Evolutionary conservation across 2,113 vertebrate species (phyloP).

Genomic region (Ailurus styani): DNA sequence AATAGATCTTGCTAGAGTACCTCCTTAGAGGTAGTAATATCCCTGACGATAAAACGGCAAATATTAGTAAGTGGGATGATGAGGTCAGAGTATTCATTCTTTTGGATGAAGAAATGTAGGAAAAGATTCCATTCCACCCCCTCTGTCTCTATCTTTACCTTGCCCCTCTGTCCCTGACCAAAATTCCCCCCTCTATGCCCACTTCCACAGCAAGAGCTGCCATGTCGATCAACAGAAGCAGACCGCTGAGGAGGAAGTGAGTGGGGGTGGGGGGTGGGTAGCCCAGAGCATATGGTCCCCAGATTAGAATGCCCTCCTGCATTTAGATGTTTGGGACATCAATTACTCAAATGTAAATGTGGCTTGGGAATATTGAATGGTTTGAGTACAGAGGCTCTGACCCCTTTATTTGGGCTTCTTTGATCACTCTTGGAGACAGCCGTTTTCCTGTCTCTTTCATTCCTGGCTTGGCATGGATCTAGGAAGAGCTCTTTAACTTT

Average conservation of each 20-base stretch:
- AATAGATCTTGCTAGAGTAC: background rate
- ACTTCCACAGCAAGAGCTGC: background rate
- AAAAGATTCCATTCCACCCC: background rate
- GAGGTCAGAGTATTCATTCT: background rate
- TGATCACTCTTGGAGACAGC: background rate
- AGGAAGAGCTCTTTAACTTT: background rate
- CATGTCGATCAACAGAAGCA: background rate
- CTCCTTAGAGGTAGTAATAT: background rate
- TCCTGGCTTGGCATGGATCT: background rate
- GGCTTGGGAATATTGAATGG: background rate
- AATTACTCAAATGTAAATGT: background rate
- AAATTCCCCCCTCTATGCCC: background rate
- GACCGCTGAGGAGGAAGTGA: background rate
- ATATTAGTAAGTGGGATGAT: background rate
- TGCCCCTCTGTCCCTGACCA: background rate
- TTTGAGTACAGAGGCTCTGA: background rate
- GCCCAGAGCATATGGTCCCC: background rate
- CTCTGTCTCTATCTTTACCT: background rate
- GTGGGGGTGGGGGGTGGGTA: accelerated
- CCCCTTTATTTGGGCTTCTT: background rate
- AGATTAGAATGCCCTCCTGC: background rate
- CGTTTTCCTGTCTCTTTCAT: background rate
- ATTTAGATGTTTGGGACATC: background rate
- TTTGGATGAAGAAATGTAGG: background rate
- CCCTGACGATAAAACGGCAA: background rate